phyloP scores from a whole-genome alignment of 2,888 invertebrate genomes.

The Steinernema carpocapsae region DNA sequence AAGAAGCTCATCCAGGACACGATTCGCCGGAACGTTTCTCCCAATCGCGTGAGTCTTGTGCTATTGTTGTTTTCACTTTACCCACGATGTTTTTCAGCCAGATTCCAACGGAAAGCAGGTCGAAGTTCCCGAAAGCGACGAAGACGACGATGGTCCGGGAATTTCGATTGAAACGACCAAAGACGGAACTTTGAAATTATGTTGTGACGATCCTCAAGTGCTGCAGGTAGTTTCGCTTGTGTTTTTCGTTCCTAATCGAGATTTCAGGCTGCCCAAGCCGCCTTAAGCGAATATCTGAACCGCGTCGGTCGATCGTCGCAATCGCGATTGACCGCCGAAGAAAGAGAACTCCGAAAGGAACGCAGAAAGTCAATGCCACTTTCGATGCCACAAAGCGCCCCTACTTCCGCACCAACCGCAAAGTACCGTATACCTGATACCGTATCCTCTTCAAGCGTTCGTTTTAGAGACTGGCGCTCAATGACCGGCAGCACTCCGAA shows the following conservation, averaged over 20 bases:
- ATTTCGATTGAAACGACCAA: slow-evolving; percentile 60
- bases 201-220: slow-evolving; percentile 61
- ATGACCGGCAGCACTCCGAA: slow-evolving; percentile 44
- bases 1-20: slow-evolving; percentile 92
- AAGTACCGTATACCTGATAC: neutral
- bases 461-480: slow-evolving; percentile 37
- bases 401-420: slow-evolving; percentile 26
- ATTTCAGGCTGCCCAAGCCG: slow-evolving; percentile 62
- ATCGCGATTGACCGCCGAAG: slow-evolving; percentile 53
- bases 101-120: slow-evolving; percentile 35
- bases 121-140: slow-evolving; percentile 50
- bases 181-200: slow-evolving; percentile 61
- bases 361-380: slow-evolving; percentile 65
- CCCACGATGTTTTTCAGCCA: slow-evolving; percentile 19
- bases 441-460: neutral
- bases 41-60: slow-evolving; percentile 74
- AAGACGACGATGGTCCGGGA: slow-evolving; percentile 44
- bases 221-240: slow-evolving; percentile 43
- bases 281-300: slow-evolving; percentile 58
- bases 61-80: neutral
- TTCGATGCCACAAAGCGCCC: slow-evolving; percentile 25
- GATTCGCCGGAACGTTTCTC: slow-evolving; percentile 88
- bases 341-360: slow-evolving; percentile 57
- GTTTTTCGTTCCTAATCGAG: neutral
- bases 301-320: slow-evolving; percentile 42